Evolutionary conservation across 2,113 vertebrate species (phyloP).

Genomic region (Carassius auratus): DNA sequence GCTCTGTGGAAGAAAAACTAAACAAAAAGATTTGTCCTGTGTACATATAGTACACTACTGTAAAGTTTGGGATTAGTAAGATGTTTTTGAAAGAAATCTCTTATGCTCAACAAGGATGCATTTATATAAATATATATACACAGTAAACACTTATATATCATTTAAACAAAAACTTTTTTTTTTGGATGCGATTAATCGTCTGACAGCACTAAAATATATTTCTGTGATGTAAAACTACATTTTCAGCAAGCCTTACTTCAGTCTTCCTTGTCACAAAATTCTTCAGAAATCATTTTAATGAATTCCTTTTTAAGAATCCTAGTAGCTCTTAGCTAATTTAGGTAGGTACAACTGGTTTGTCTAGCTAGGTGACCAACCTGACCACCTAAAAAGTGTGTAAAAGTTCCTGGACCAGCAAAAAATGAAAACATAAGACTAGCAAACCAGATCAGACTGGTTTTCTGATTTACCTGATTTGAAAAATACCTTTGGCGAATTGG

Average conservation of each 20-base stretch:
- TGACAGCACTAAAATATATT: too few relatives aligned
- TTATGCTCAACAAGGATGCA: not conserved
- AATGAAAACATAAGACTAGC: not conserved
- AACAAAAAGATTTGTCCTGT: not conserved
- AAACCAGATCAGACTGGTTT: not conserved
- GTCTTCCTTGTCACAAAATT: not conserved
- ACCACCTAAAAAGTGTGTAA: not conserved
- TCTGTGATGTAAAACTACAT: too few relatives aligned
- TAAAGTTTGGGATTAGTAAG: not conserved
- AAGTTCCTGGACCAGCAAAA: not conserved
- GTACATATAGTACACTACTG: not conserved
- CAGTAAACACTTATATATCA: too few relatives aligned
- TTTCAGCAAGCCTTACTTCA: not conserved
- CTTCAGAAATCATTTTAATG: not conserved
- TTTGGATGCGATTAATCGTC: too few relatives aligned
- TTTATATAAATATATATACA: not conserved
- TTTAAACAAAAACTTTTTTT: too few relatives aligned
- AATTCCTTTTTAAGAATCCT: too few relatives aligned
- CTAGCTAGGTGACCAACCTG: not conserved
- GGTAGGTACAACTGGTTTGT: not conserved
- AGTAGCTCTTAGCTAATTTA: not conserved
- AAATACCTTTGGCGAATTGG: slow-evolving; percentile 5
- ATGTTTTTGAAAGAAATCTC: not conserved
- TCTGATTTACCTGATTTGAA: not conserved
- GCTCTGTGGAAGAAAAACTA: not conserved